Base-by-base conservation (phyloP, 2,797 vertebrate species). In the Dendrocincla fuliginosa region DNA sequence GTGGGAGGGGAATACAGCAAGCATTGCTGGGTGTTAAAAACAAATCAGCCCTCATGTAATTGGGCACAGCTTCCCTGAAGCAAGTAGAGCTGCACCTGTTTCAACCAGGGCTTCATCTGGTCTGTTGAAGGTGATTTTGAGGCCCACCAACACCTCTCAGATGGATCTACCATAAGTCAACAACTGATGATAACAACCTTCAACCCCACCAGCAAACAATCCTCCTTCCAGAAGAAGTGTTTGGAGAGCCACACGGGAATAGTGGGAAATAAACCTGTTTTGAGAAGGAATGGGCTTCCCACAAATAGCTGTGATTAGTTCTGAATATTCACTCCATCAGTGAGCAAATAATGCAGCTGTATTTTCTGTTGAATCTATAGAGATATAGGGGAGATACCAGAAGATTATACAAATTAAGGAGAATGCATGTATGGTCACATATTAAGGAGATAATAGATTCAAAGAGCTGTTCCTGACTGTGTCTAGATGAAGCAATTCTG, bases 111-210 rank as follows among this genome's bases (percentile, higher is more conserved):
- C 75, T 96, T 89, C 89, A 81, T 94, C 73, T 94, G 91, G 44
- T 79, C 52, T 91, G 67, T 11, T 86, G 80, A 92, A 79, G 89
- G 91, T 82, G 83, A 88, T 77, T 46, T 69, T 94, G 91, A 50
- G 89, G 85, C 91, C 85, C 87, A 93, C 73, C 93, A 91, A 91
- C 95, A 96, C 95, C 91, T 96, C 87, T 84, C 89, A 96, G 89
- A 96, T 97, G 94, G 91, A 94, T 95, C 87, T 95, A 93, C 89
- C 95, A 96, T 86, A 95, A 97, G 89, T 50, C 89, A 96, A 77
- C 63, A 92, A n/a, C 65, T 91, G 79, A 93, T 95, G 87, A 96
- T 86, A 96, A 70, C 92, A 91, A 71, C 87, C 84, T 94, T 83
- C 90, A 94, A 81, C 57, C 53, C 20, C 50, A 80, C 35, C 49